A percentile compares a stretch with the other conserved stretches of the same genome.
phyloP scores from a whole-genome alignment of 1,140 invertebrate genomes.

The Diuraphis noxia region DNA sequence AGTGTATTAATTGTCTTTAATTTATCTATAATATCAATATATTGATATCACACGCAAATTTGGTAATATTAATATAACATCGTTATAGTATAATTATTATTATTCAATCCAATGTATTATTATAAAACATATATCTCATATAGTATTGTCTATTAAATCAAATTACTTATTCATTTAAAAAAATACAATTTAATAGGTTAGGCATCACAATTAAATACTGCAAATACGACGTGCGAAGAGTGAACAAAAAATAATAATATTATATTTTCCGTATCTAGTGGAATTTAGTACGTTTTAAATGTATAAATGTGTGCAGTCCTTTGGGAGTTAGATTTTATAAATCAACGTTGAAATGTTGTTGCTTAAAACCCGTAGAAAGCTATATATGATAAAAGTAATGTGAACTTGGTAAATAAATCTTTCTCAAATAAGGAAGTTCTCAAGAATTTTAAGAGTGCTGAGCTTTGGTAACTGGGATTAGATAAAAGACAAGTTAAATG shows the following conservation, averaged over 20 bases:
- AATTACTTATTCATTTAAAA: not conserved
- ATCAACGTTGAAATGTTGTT: slow-evolving; percentile 19
- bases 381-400: slow-evolving; percentile 29
- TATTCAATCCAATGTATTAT: not conserved
- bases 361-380: not conserved
- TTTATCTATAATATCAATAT: no score
- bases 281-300: slow-evolving; percentile 34
- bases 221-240: not conserved
- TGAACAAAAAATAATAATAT: not conserved
- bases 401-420: slow-evolving; percentile 32
- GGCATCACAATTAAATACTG: not conserved
- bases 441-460: not conserved
- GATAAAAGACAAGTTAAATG: slow-evolving; percentile 21
- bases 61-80: no score
- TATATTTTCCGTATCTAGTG: not conserved
- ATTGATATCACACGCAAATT: no score
- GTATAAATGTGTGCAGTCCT: not conserved
- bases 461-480: slow-evolving; percentile 4
- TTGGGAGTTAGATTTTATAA: slow-evolving; percentile 36
- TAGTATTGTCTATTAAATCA: not conserved
- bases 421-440: slow-evolving; percentile 27
- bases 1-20: no score
- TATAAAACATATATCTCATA: no score
- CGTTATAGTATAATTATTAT: no score
- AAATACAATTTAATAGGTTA: not conserved